A percentile compares a stretch with the other conserved stretches of the same genome.
These are phyloP conservation scores for Sceloporus tristichus DNA, from an alignment of 2,113 vertebrate species.

Conservation along the genomic window DNA sequence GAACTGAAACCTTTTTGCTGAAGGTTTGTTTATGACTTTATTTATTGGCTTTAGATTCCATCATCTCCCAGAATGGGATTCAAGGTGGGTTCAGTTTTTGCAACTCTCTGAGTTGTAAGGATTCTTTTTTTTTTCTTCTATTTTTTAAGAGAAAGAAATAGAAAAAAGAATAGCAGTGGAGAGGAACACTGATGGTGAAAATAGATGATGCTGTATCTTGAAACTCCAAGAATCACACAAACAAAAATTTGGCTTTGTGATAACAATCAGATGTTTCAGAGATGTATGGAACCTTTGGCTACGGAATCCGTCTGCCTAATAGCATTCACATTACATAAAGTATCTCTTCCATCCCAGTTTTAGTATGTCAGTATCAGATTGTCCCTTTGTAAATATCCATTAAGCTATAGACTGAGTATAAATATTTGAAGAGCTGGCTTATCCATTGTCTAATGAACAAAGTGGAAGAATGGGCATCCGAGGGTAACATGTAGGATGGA, in stretches of 20 bases:
- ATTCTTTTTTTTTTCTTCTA: conserved; percentile 31
- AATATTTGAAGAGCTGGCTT: neutral
- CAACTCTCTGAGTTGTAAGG: conserved; percentile 56
- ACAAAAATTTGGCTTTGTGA: neutral
- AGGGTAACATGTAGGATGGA: too few relatives aligned
- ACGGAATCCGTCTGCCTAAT: too few relatives aligned
- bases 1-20: conserved; percentile 46
- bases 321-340: too few relatives aligned
- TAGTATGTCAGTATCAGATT: neutral
- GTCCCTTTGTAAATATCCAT: neutral
- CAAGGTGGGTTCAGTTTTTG: conserved; percentile 48
- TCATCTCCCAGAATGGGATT: too few relatives aligned
- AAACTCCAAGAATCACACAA: conserved; percentile 1
- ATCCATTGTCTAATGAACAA: neutral
- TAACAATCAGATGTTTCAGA: neutral
- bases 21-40: conserved; percentile 12
- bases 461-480: neutral
- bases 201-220: neutral
- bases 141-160: too few relatives aligned
- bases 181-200: conserved; percentile 42
- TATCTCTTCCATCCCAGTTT: neutral
- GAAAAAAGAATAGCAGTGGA: conserved; percentile 8
- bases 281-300: too few relatives aligned
- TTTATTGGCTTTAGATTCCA: too few relatives aligned
- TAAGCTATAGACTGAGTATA: neutral